Percentiles rank a stretch among this genome's conserved stretches.
These are phyloP conservation scores for Diorhabda elongata DNA, from an alignment of 1,140 invertebrate species.

Conservation along the genomic window DNA sequence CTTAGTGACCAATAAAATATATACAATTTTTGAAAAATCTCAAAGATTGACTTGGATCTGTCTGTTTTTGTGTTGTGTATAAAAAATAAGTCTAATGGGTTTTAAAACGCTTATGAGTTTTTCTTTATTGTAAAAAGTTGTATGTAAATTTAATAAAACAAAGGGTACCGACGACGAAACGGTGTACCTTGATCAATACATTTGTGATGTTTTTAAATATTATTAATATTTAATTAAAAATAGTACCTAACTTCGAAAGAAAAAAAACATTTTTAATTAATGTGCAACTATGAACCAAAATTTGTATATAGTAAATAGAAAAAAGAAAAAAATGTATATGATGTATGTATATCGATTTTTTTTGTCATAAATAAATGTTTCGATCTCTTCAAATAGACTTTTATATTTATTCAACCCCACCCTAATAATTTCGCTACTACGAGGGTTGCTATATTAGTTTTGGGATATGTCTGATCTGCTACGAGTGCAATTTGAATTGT, in stretches of 20 bases:
- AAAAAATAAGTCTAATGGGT: neutral
- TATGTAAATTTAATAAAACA: conserved; percentile 17
- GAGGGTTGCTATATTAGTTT: too few relatives aligned
- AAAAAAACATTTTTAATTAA: conserved; percentile 27
- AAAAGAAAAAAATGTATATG: conserved; percentile 23
- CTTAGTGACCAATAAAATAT: neutral
- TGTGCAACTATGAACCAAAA: conserved; percentile 35
- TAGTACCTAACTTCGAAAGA: conserved; percentile 24
- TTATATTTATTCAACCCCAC: too few relatives aligned
- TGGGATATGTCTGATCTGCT: too few relatives aligned
- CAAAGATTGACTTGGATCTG: neutral
- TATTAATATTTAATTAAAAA: conserved; percentile 23
- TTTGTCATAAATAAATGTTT: conserved; percentile 41
- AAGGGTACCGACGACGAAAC: neutral
- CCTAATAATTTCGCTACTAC: too few relatives aligned
- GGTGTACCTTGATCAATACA: conserved; percentile 15
- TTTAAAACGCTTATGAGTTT: conserved; percentile 12
- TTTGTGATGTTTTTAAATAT: conserved; percentile 35
- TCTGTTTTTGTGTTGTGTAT: conserved; percentile 7
- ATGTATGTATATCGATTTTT: conserved; percentile 30
- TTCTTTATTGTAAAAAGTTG: conserved; percentile 24
- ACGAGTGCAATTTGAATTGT: too few relatives aligned
- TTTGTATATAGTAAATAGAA: conserved; percentile 32
- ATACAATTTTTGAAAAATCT: neutral
- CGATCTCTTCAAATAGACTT: conserved; percentile 24